These are phyloP conservation scores for Caenorhabditis sp. DNA, from an alignment of 2,888 invertebrate species.

Conservation along the genomic window DNA sequence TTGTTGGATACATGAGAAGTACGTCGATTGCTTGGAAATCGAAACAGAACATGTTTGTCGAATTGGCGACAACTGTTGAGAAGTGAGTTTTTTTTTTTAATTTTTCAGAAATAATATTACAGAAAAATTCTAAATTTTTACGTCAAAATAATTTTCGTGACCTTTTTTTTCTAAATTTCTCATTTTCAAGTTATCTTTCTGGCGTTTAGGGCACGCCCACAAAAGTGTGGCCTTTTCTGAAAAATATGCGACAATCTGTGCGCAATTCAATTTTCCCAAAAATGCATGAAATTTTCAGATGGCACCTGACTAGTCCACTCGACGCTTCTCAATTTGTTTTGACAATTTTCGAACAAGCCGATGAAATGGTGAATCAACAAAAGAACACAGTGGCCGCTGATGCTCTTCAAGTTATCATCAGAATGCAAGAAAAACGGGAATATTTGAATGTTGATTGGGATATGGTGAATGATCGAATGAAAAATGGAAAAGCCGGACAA, in stretches of 20 bases:
- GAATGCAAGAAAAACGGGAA: constrained; percentile 25
- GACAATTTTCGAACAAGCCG: constrained; percentile 26
- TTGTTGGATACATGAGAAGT: constrained; percentile 16
- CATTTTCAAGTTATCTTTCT: not conserved
- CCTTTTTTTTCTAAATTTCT: too few relatives aligned
- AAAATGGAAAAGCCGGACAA: constrained; percentile 24
- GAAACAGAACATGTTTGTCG: constrained; percentile 37
- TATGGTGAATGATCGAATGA: constrained; percentile 19
- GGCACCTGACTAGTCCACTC: constrained; percentile 21
- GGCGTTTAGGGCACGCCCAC: too few relatives aligned
- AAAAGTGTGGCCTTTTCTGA: too few relatives aligned
- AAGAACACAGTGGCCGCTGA: constrained; percentile 43
- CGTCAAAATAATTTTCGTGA: too few relatives aligned
- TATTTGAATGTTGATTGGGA: constrained; percentile 36
- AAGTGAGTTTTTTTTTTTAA: constrained; percentile 6
- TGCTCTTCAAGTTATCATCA: constrained; percentile 36
- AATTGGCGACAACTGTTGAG: constrained; percentile 23
- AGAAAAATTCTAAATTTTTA: too few relatives aligned
- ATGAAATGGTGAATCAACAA: constrained; percentile 35
- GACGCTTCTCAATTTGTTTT: constrained; percentile 18
- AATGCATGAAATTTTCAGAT: constrained; percentile 21
- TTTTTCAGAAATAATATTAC: too few relatives aligned
- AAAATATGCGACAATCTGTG: too few relatives aligned
- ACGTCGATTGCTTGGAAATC: constrained; percentile 42
- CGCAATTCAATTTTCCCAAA: too few relatives aligned